Base-by-base conservation (phyloP, 2,888 invertebrate genomes). In the Eustalomyia histrio region DNA sequence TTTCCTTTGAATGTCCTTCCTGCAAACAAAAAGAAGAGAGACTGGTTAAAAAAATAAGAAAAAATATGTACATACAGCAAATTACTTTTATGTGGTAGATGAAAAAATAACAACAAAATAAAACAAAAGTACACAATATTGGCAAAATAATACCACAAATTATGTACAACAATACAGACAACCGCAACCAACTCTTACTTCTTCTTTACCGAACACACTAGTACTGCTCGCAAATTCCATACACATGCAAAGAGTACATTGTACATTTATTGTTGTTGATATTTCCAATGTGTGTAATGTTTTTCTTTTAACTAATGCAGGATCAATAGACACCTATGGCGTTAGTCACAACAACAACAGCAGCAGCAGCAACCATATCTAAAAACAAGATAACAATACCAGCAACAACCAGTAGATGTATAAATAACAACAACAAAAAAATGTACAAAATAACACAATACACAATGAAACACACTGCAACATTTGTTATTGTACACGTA, bases 1-100 rank as follows among this genome's bases (percentile, higher is more conserved):
- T 79, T 87, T 84, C 85, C 76, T 85, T 73, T 85, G 85, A 87
- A 85, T 88, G 71, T 88, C 88, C 87, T 88, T 88, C 89, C 89
- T 87, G 87, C 84, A 68, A 33, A 74, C 84, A 68, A 33, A 74
- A 50, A 65, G 68, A 73, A 60, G 57, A 52, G 58, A 61, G 57
- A 72, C 74, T 74, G 33, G n/a, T n/a, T 24, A 60, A 64, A 29
- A 24, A 71, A 57, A n/a, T 4, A 65, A 35, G 50, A 39, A 12
- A 64, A 60, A 58, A 60, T 60, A 2, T 29, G n/a, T n/a, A 16
- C 16, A 68, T 52, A 16, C 3, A 43, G 52, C 74, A 75, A 72
- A 61, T 71, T 58, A 55, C 81, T 72, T 75, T 71, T 71, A 63
- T 81, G 71, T 81, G 74, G 76, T 39, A 60, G 39, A 76, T 52